Evolutionary conservation across 1,140 invertebrate genomes (phyloP).

Genomic region (Ceratina japonica): DNA sequence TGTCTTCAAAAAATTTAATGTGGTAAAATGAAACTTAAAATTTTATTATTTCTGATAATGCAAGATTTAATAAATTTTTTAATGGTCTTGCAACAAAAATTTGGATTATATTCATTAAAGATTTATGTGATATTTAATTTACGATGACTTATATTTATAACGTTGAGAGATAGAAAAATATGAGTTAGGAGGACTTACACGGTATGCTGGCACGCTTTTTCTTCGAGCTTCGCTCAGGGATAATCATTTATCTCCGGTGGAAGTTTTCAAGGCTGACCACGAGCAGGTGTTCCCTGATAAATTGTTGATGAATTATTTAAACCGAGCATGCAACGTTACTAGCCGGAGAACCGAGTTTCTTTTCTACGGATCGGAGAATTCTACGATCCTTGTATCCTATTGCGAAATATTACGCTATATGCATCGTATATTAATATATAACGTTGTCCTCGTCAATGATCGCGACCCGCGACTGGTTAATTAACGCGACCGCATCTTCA

Average conservation of each 20-base stretch:
- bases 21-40: too few relatives aligned
- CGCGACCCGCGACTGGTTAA: constrained; percentile 2
- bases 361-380: background rate
- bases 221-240: background rate
- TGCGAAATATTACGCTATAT: background rate
- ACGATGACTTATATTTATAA: too few relatives aligned
- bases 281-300: constrained; percentile 28
- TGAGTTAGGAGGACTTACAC: too few relatives aligned
- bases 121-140: too few relatives aligned
- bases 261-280: constrained; percentile 14
- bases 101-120: too few relatives aligned
- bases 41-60: too few relatives aligned
- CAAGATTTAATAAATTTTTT: too few relatives aligned
- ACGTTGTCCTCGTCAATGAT: constrained; percentile 13
- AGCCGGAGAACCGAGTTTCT: background rate
- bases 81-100: too few relatives aligned
- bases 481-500: constrained; percentile 13
- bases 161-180: too few relatives aligned
- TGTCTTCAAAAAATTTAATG: too few relatives aligned
- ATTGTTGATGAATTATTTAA: constrained; percentile 35
- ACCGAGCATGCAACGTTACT: background rate
- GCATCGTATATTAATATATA: too few relatives aligned
- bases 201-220: background rate
- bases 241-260: constrained; percentile 9
- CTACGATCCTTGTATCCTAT: background rate